A percentile compares a stretch with the other conserved stretches of the same genome.
phyloP scores from a whole-genome alignment of 2,888 invertebrate species.

The Eurois occulta region DNA sequence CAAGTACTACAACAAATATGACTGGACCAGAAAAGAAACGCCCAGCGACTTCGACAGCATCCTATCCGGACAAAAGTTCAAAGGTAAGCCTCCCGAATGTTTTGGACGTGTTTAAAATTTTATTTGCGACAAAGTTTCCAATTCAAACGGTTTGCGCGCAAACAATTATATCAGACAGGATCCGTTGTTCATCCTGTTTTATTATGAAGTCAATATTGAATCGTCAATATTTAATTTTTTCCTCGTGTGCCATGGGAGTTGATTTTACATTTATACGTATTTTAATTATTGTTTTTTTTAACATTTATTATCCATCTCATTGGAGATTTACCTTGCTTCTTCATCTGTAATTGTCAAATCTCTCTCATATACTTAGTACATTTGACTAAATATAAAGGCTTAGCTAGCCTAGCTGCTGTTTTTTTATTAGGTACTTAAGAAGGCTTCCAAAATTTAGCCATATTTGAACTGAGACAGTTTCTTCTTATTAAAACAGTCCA shows the following conservation, averaged over 20 bases:
- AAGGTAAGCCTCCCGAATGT: conserved; percentile 76
- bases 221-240: conserved; percentile 72
- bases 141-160: conserved; percentile 65
- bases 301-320: not conserved
- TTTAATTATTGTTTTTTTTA: conserved; percentile 13
- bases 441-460: not conserved
- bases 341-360: too few species aligned
- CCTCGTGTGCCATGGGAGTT: conserved; percentile 49
- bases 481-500: not conserved
- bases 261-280: conserved; percentile 29
- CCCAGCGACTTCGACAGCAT: conserved; percentile 86
- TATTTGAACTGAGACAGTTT: not conserved
- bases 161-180: conserved; percentile 69
- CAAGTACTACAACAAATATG: conserved; percentile 92
- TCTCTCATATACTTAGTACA: not conserved
- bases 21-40: conserved; percentile 89
- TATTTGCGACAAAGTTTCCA: conserved; percentile 56
- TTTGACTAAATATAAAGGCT: not conserved
- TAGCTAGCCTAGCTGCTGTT: not conserved
- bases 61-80: conserved; percentile 85
- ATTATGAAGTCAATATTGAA: conserved; percentile 72
- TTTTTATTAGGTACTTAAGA: not conserved
- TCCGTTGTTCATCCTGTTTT: conserved; percentile 69
- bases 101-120: conserved; percentile 10
- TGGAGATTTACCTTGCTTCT: not conserved